A percentile compares a stretch with the other conserved stretches of the same genome.
phyloP scores from a whole-genome alignment of 2,113 vertebrate genomes.

The Anthoscopus minutus region DNA sequence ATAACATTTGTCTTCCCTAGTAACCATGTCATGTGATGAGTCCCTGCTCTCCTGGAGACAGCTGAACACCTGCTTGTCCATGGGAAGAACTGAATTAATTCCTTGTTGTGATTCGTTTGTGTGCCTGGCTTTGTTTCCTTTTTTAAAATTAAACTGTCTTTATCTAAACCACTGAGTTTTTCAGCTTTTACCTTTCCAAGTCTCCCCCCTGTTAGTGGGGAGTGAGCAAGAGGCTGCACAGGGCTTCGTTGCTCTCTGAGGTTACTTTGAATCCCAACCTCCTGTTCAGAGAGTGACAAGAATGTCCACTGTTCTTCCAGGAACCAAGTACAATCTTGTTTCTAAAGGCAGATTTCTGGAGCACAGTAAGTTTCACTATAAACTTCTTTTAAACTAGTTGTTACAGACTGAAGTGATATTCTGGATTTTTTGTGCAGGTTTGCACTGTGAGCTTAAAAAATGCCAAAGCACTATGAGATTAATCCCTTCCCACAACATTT shows the following conservation, averaged over 20 bases:
- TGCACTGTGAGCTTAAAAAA: background rate
- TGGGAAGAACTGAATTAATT: background rate
- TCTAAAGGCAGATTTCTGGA: background rate
- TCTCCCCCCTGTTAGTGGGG: background rate
- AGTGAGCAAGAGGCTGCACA: accelerated
- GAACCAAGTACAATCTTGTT: background rate
- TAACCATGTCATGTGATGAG: background rate
- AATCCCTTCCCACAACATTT: background rate
- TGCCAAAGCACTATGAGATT: background rate
- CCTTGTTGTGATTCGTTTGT: background rate
- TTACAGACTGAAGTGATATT: background rate
- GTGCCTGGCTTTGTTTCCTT: background rate
- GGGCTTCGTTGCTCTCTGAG: accelerated
- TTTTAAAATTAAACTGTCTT: background rate
- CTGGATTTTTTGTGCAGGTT: background rate
- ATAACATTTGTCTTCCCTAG: background rate
- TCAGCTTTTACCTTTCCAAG: background rate
- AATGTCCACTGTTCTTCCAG: background rate
- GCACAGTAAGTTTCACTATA: background rate
- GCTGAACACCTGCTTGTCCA: background rate
- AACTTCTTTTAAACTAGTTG: background rate
- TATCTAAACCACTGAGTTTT: background rate
- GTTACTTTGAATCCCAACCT: background rate
- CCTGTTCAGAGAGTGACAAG: background rate
- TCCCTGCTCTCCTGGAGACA: background rate